Evolutionary conservation across 2,113 vertebrate genomes (phyloP), one percentile per base, ranked within the genome.

Genomic region (Toxostoma redivivum): DNA sequence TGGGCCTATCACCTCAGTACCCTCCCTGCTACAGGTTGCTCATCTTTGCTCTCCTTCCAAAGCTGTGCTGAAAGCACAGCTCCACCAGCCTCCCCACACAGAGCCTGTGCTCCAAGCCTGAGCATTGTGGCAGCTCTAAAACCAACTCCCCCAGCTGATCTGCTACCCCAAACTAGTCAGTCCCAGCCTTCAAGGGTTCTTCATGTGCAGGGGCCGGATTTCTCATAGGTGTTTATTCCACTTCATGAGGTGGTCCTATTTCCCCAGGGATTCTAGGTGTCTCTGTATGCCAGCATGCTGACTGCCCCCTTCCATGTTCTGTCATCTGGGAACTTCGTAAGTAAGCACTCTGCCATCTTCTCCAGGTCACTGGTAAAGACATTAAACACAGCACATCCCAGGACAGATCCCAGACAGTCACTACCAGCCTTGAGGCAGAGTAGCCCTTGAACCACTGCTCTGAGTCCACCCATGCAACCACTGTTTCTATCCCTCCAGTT

Each of bases 1-100:
- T 20, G 21, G 16, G 30, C 21, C 42, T 28, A 42, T 42, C 42
- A 47, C 9, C 77, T 62, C 54, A 15, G 42, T 14, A 50, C n/a
- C 13, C 4, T 40, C 60, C 23, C 10, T 33, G 27, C 25, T 58
- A n/a, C 22, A n/a, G 42, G 66, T 19, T 71, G 66, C 51, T 67
- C 42, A 30, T 60, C 54, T 33, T 23, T 8, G 19, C 30, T 62
- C 28, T 30, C 51, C 28, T 42, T n/a, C 42, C 31, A 6, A 31
- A 70, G 53, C 48, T 27, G 5, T 6, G 2, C 45, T 30, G 45
- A 35, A 76, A 74, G 58, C 18, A 53, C 58, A 86, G 51, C 40
- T 45, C n/a, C 0, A 0, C 12, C 58, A 70, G 21, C 37, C 50
- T 86, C 38, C 23, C 21, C 2, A 1, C 61, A n/a, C 30, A 60